Percentiles rank a stretch among this genome's conserved stretches.
phyloP scores from a whole-genome alignment of 2,113 vertebrate species.

The Hippopotamus amphibius region DNA sequence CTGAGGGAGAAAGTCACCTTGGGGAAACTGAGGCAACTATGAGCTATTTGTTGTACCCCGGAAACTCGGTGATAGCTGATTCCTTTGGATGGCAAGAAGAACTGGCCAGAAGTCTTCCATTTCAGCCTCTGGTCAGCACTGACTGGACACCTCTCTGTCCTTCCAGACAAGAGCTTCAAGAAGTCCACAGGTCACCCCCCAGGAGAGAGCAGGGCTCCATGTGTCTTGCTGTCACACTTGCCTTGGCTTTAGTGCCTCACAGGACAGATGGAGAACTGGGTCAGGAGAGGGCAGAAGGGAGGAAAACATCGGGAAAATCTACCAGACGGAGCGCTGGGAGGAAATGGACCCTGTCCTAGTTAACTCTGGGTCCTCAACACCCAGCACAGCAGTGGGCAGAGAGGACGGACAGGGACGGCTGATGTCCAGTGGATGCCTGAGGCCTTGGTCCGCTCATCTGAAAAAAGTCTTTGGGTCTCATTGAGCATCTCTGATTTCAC shows the following conservation, averaged over 20 bases:
- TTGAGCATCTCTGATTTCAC: background rate
- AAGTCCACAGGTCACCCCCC: background rate
- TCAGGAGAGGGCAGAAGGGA: background rate
- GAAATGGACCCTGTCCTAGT: slow-evolving; percentile 25
- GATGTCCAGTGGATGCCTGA: background rate
- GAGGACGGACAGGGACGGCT: fast-evolving
- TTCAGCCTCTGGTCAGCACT: background rate
- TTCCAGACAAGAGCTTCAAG: background rate
- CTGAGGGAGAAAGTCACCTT: background rate
- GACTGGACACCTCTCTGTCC: background rate
- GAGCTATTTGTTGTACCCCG: background rate
- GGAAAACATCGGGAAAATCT: background rate
- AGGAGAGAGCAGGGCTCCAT: background rate
- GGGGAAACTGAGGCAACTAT: background rate
- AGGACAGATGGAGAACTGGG: slow-evolving; percentile 74
- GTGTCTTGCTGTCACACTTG: slow-evolving; percentile 39
- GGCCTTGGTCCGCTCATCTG: background rate
- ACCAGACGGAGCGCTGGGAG: slow-evolving; percentile 7
- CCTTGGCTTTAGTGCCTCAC: slow-evolving; percentile 22
- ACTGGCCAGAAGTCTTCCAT: background rate
- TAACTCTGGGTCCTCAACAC: background rate
- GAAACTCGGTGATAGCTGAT: background rate
- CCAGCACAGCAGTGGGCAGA: background rate
- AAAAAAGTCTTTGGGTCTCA: background rate
- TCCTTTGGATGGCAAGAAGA: background rate